Percentiles rank a stretch among this genome's conserved stretches.
phyloP scores from a whole-genome alignment of 2,113 vertebrate genomes.

The Ceuthmochares aereus region DNA sequence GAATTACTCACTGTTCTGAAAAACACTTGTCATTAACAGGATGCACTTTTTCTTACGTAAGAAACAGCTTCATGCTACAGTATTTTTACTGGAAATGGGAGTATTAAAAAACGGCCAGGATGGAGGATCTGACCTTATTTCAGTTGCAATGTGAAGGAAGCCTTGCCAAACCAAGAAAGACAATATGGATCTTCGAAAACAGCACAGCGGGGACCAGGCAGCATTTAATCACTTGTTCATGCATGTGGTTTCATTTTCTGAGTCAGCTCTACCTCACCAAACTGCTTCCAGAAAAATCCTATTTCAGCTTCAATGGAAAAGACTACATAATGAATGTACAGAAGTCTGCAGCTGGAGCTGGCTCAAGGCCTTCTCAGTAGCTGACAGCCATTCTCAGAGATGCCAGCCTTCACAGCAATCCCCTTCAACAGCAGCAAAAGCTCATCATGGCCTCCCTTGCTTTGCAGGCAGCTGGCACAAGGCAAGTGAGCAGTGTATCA shows the following conservation, averaged over 20 bases:
- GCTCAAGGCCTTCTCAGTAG: not conserved
- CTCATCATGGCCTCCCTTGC: not conserved
- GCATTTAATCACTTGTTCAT: not conserved
- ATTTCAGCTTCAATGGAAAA: not conserved
- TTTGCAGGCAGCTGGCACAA: not conserved
- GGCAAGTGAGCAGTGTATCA: not conserved
- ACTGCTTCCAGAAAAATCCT: not conserved
- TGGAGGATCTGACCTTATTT: not conserved
- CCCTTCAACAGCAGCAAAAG: not conserved
- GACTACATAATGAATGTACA: not conserved
- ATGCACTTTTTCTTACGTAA: not conserved
- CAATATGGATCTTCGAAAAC: not conserved
- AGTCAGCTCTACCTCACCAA: not conserved
- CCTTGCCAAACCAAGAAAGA: not conserved
- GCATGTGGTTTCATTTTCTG: not conserved
- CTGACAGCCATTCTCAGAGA: not conserved
- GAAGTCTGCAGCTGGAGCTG: not conserved
- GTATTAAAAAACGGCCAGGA: not conserved
- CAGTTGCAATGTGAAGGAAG: not conserved
- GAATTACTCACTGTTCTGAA: not conserved
- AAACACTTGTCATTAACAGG: not conserved
- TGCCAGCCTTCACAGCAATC: not conserved
- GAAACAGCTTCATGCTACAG: not conserved
- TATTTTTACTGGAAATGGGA: not conserved
- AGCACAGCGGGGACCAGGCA: not conserved